phyloP scores from a whole-genome alignment of 2,113 vertebrate species.

The Chloebia gouldiae region DNA sequence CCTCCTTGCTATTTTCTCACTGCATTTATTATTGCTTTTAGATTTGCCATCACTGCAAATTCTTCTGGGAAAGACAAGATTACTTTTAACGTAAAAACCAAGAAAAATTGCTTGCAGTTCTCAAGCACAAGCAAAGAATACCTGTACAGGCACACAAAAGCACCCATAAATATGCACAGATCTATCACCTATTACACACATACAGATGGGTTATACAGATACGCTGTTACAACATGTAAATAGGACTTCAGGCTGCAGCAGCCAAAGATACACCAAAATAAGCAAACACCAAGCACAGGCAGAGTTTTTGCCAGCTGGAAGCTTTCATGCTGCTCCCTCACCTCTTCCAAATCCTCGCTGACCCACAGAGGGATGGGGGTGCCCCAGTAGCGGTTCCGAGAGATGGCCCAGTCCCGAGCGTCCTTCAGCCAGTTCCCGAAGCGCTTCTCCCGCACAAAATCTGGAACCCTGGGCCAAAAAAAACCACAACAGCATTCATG shows the following conservation, averaged over 20 bases:
- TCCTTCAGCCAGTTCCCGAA: constrained; percentile 98
- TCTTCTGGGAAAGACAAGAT: not conserved
- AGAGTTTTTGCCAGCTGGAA: not conserved
- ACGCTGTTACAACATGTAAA: accelerated
- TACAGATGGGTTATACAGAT: not conserved
- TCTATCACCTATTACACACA: not conserved
- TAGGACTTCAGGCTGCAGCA: not conserved
- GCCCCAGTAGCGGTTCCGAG: constrained; percentile 97
- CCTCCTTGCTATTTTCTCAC: not conserved
- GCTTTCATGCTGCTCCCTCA: constrained; percentile 14
- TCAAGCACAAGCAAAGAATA: not conserved
- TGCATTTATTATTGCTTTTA: not conserved
- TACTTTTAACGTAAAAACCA: not conserved
- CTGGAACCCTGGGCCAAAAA: constrained; percentile 85
- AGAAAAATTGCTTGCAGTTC: not conserved
- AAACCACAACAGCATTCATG: not conserved
- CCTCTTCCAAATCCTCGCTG: constrained; percentile 94
- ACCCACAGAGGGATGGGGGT: constrained; percentile 97
- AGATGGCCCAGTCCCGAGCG: constrained; percentile 93
- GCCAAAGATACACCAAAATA: not conserved
- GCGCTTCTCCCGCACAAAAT: constrained; percentile 93
- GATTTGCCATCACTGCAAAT: not conserved
- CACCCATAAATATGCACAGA: not conserved
- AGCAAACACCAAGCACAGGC: not conserved
- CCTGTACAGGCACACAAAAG: not conserved